A percentile compares a stretch with the other conserved stretches of the same genome.
Conservation (phyloP, 2,888 invertebrate species). For the Poecilobothrus nobilitatus region DNA sequence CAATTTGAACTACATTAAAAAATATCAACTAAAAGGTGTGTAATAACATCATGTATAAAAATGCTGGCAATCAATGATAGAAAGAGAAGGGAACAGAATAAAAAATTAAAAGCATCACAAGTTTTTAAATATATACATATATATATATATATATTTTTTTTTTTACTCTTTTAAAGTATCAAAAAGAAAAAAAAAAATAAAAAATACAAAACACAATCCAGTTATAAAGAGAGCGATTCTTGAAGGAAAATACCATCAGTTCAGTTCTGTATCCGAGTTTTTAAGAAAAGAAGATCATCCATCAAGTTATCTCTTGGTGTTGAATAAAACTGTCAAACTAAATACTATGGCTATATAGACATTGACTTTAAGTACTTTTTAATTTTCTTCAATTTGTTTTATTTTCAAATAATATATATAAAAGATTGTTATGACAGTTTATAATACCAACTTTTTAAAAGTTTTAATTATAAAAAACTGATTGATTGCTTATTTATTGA, state of each 20-base stretch:
- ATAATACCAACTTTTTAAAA: too few species aligned
- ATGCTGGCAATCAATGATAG: not conserved
- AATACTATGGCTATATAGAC: not conserved
- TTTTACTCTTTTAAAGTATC: too few species aligned
- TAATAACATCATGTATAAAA: not conserved
- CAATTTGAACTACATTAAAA: not conserved
- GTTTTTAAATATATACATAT: not conserved
- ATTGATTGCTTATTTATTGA: too few species aligned
- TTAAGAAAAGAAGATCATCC: not conserved
- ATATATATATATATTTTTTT: too few species aligned
- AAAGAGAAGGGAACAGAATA: not conserved
- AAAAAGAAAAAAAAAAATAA: not conserved
- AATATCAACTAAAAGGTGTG: conserved; percentile 1
- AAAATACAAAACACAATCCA: not conserved
- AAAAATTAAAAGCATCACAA: not conserved
- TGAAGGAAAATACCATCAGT: not conserved
- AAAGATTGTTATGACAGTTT: too few species aligned
- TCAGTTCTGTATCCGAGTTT: not conserved
- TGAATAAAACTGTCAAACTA: conserved; percentile 6
- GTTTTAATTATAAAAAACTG: too few species aligned
- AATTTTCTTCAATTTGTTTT: too few species aligned
- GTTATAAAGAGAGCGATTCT: not conserved
- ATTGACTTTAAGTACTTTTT: not conserved
- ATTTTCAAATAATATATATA: too few species aligned
- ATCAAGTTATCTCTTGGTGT: not conserved